Evolutionary conservation across 2,888 invertebrate genomes (phyloP), one percentile per base, ranked within the genome.

Genomic region (Melitaea athalia): DNA sequence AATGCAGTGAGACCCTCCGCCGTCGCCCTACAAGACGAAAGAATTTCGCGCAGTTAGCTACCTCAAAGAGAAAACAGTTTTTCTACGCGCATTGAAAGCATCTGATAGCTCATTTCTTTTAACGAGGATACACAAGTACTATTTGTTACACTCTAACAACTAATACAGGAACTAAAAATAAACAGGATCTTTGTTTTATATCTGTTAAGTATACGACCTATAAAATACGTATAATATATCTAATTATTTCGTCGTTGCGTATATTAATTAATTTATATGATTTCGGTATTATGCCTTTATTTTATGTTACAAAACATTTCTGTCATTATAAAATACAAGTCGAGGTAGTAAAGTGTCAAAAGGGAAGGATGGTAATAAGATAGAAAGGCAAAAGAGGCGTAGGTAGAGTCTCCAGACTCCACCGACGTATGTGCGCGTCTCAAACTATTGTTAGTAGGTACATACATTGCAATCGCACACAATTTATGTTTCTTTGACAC

Each of bases 81-180:
- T 90, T 89, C 84, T 83, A 69, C 70, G 67, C 72, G 78, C 84
- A 81, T 85, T 85, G 85, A 82, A 88, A 85, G 79, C 85, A 78
- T 71, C 86, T 87, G 88, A 91, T 89, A 85, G 89, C 86, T 89
- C 87, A 87, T 91, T 89, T 89, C 84, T 84, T 90, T 90, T 89
- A 89, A 91, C 86, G 85, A 87, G 83, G 15, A 14, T 45, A 12
- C 8, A 38, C 5, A 38, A 15, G 15, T 14, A 8, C 52, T 47
- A 38, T 57, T 47, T 47, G 4, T 67, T 10, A 14, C 14, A 14
- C 17, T 61, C 10, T 31, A 24, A 52, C 17, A 52, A 24, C 52
- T 24, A 52, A 17, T 17, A 52, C 11, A 24, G 17, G 5, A 17
- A 5, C 11, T 17, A 24, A 52, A 24, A 24, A 5, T 5, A 52